phyloP scores from a whole-genome alignment of 1,140 invertebrate genomes.

The Brachionus rubens region DNA sequence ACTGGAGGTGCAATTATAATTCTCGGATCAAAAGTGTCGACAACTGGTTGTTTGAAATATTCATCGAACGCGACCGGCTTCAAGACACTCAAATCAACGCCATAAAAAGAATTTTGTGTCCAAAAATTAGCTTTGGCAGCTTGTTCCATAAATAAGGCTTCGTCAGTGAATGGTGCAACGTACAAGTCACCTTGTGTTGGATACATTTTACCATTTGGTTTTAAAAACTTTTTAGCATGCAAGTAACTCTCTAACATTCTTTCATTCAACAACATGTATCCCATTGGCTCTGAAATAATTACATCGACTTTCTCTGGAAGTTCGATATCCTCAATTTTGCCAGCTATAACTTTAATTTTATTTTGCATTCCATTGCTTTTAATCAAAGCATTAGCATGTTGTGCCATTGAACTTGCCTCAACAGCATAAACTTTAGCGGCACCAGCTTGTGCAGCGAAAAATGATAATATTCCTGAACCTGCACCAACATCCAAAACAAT shows the following conservation, averaged over 20 bases:
- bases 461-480: slow-evolving; percentile 85
- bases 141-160: slow-evolving; percentile 95
- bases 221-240: slow-evolving; percentile 96
- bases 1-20: slow-evolving; percentile 94
- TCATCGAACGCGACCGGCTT: slow-evolving; percentile 88
- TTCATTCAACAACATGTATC: slow-evolving; percentile 99
- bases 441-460: slow-evolving; percentile 95
- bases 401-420: slow-evolving; percentile 96
- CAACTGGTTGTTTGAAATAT: slow-evolving; percentile 96
- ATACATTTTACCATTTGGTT: slow-evolving; percentile 89
- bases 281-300: slow-evolving; percentile 99
- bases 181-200: slow-evolving; percentile 91
- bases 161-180: slow-evolving; percentile 96
- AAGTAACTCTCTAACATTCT: slow-evolving; percentile 98
- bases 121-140: slow-evolving; percentile 98
- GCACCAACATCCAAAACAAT: slow-evolving; percentile 84
- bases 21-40: slow-evolving; percentile 96
- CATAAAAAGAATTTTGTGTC: slow-evolving; percentile 96
- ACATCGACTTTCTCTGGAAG: slow-evolving; percentile 90
- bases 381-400: slow-evolving; percentile 87
- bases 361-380: slow-evolving; percentile 72
- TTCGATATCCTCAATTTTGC: slow-evolving; percentile 97
- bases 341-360: slow-evolving; percentile 81
- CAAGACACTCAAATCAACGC: slow-evolving; percentile 86
- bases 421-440: slow-evolving; percentile 95